Percentiles rank a stretch among this genome's conserved stretches.
phyloP scores from a whole-genome alignment of 1,140 invertebrate genomes.

The Antheraea pernyi region DNA sequence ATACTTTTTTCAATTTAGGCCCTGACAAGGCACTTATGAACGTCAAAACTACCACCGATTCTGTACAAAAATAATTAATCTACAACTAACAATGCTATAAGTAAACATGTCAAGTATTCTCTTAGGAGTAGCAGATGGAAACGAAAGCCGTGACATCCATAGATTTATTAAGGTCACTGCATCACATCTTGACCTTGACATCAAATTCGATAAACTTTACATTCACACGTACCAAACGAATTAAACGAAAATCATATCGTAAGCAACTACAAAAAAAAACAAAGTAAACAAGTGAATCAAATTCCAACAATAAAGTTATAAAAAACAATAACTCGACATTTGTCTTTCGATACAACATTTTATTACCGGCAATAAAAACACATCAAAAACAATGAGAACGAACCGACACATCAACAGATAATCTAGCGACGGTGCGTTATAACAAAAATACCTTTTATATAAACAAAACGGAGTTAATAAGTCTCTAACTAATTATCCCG shows the following conservation, averaged over 20 bases:
- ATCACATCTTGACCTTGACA: too few relatives aligned
- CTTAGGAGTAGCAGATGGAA: too few relatives aligned
- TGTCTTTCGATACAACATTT: slow-evolving; percentile 10
- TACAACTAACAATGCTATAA: too few relatives aligned
- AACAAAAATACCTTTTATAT: slow-evolving; percentile 18
- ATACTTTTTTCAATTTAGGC: too few relatives aligned
- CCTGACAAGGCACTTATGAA: too few relatives aligned
- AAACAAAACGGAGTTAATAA: slow-evolving; percentile 37
- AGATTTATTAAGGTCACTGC: too few relatives aligned
- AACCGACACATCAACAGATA: slow-evolving; percentile 8
- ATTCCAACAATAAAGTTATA: neutral
- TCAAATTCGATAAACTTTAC: too few relatives aligned
- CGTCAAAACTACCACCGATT: too few relatives aligned
- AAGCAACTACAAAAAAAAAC: neutral
- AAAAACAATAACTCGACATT: slow-evolving; percentile 4
- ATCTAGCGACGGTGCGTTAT: neutral
- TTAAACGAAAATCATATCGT: neutral
- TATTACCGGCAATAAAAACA: slow-evolving; percentile 20
- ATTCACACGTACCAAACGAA: neutral
- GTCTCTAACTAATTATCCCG: slow-evolving; percentile 40
- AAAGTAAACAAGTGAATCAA: slow-evolving; percentile 12
- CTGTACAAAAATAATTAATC: too few relatives aligned
- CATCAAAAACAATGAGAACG: slow-evolving; percentile 16
- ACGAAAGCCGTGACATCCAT: too few relatives aligned
- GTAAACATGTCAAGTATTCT: too few relatives aligned